Conservation (phyloP, 2,797 vertebrate species). For the Lepus oiostolus region DNA sequence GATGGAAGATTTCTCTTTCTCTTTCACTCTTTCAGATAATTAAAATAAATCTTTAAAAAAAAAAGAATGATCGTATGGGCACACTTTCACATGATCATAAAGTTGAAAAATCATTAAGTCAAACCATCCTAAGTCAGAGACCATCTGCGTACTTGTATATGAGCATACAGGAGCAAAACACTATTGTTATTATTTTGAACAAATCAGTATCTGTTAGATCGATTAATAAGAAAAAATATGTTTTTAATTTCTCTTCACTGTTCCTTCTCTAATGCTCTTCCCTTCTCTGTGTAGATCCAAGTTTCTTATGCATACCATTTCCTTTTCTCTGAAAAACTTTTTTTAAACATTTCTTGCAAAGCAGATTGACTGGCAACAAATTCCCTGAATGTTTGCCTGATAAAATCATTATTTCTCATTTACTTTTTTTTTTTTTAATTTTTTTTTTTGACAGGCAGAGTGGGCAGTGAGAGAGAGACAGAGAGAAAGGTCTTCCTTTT, state of each 20-base stretch:
- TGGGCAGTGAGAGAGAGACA: too few relatives aligned
- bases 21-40: too few relatives aligned
- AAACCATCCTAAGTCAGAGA: not conserved
- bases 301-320: not conserved
- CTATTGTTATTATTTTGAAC: slow-evolving; percentile 5
- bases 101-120: not conserved
- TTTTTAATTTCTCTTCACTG: not conserved
- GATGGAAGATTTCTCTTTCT: too few relatives aligned
- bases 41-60: not conserved
- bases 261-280: not conserved
- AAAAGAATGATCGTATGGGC: not conserved
- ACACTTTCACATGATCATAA: not conserved
- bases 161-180: not conserved
- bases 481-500: too few relatives aligned
- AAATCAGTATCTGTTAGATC: not conserved
- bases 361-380: not conserved
- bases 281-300: not conserved
- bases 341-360: slow-evolving; percentile 6
- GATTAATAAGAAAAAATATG: slow-evolving; percentile 8
- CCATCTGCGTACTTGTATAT: not conserved
- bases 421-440: not conserved
- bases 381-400: not conserved
- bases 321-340: not conserved
- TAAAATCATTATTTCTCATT: not conserved
- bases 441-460: too few relatives aligned